phyloP scores from a whole-genome alignment of 2,888 invertebrate genomes.

The Eilema griseolum region DNA sequence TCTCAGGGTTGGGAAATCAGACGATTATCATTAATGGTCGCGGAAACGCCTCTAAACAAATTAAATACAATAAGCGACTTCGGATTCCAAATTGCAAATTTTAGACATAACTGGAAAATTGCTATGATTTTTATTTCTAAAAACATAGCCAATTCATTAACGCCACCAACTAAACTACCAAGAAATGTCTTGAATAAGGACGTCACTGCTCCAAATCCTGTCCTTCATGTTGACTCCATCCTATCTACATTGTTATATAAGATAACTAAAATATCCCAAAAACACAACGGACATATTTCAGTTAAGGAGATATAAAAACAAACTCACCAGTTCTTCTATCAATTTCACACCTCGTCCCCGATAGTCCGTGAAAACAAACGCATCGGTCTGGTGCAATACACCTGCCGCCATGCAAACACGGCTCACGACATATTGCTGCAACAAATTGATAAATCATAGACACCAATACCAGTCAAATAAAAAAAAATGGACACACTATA shows the following conservation, averaged over 20 bases:
- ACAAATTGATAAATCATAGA: constrained; percentile 32
- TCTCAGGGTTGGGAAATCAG: too few species aligned
- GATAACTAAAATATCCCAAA: background rate
- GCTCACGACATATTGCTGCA: constrained; percentile 91
- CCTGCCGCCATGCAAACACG: constrained; percentile 93
- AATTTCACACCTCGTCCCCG: constrained; percentile 93
- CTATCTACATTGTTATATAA: too few species aligned
- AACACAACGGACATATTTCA: background rate
- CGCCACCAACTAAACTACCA: too few species aligned
- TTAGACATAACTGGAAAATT: too few species aligned
- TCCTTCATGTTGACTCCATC: too few species aligned
- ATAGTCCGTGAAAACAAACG: constrained; percentile 94
- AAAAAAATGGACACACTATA: too few species aligned
- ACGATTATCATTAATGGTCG: too few species aligned
- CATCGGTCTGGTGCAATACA: constrained; percentile 95
- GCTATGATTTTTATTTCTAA: too few species aligned
- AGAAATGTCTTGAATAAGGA: background rate
- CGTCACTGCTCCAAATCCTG: background rate
- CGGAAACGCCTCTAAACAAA: too few species aligned
- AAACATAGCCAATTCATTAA: too few species aligned
- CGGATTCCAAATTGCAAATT: too few species aligned
- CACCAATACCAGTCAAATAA: background rate
- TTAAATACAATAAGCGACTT: too few species aligned
- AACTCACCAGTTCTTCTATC: constrained; percentile 90
- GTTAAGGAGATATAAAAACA: background rate